Percentiles rank a stretch among this genome's conserved stretches.
These are phyloP conservation scores for Bombus waltoni DNA, from an alignment of 1,140 invertebrate species.

Conservation along the genomic window DNA sequence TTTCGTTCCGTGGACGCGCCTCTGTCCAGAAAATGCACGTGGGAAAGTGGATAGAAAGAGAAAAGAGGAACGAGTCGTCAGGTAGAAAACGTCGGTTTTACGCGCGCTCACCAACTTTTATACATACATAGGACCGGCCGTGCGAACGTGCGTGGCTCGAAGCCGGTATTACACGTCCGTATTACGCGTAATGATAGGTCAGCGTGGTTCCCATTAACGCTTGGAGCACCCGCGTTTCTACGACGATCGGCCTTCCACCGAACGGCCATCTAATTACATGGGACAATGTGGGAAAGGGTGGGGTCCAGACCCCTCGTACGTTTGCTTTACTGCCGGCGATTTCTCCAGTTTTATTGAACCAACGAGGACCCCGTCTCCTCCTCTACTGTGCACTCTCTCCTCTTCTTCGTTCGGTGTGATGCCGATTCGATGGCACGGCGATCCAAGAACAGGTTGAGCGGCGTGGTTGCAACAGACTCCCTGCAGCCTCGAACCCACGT, in stretches of 20 bases:
- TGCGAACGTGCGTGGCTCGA: slow-evolving; percentile 48
- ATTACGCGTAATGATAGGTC: slow-evolving; percentile 75
- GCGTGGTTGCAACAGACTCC: not conserved
- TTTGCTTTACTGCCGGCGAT: slow-evolving; percentile 41
- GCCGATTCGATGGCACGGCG: slow-evolving; percentile 18
- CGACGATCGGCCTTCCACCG: slow-evolving; percentile 62
- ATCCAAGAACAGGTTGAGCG: slow-evolving; percentile 34
- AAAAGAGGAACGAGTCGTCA: not conserved
- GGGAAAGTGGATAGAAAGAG: not conserved
- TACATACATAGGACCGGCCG: slow-evolving; percentile 4
- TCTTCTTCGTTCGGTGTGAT: not conserved
- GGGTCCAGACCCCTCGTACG: not conserved
- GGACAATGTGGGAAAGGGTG: slow-evolving; percentile 39
- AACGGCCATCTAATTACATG: slow-evolving; percentile 72
- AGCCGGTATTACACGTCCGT: slow-evolving; percentile 68
- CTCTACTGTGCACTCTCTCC: not conserved
- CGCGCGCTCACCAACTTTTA: slow-evolving; percentile 5
- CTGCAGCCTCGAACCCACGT: not conserved
- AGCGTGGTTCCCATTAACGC: slow-evolving; percentile 68
- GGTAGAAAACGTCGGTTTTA: slow-evolving; percentile 57
- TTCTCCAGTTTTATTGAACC: slow-evolving; percentile 37
- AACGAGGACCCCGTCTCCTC: not conserved
- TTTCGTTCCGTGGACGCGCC: not conserved
- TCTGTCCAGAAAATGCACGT: not conserved
- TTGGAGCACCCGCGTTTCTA: slow-evolving; percentile 68